phyloP scores from a whole-genome alignment of 2,797 vertebrate genomes.

The Chromis chromis region DNA sequence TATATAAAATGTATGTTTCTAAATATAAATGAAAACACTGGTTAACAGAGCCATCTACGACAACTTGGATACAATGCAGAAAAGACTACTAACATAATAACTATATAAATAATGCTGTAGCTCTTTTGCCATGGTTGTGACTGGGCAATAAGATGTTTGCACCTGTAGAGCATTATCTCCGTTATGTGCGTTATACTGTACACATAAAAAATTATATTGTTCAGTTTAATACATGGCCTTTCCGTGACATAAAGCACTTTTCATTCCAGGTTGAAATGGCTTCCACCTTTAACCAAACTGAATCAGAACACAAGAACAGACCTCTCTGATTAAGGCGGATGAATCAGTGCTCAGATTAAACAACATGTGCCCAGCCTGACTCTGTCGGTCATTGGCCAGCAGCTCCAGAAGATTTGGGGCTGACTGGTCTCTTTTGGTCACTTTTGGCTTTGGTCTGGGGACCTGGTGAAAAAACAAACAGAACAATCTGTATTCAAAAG shows the following conservation, averaged over 20 bases:
- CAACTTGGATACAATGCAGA: background rate
- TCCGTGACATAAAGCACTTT: background rate
- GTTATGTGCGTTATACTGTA: background rate
- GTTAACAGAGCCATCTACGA: background rate
- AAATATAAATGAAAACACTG: no score
- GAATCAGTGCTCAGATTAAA: constrained; percentile 89
- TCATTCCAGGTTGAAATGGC: background rate
- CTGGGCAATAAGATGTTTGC: background rate
- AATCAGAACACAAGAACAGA: constrained; percentile 41
- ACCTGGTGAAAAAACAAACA: constrained; percentile 80
- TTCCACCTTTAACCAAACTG: background rate
- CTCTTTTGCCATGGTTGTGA: no score
- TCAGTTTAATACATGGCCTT: background rate
- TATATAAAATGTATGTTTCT: background rate
- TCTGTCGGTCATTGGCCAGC: constrained; percentile 92
- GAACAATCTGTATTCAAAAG: constrained; percentile 3
- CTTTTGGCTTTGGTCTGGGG: constrained; percentile 91
- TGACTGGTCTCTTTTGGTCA: constrained; percentile 88
- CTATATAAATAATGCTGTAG: no score
- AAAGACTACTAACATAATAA: background rate
- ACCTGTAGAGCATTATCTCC: background rate
- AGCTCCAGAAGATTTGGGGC: constrained; percentile 87
- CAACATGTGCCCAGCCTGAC: constrained; percentile 97
- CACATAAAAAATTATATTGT: background rate
- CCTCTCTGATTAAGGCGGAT: constrained; percentile 88